These are phyloP conservation scores for Paraescarpia echinospica DNA, from an alignment of 1,140 invertebrate species.

Conservation along the genomic window DNA sequence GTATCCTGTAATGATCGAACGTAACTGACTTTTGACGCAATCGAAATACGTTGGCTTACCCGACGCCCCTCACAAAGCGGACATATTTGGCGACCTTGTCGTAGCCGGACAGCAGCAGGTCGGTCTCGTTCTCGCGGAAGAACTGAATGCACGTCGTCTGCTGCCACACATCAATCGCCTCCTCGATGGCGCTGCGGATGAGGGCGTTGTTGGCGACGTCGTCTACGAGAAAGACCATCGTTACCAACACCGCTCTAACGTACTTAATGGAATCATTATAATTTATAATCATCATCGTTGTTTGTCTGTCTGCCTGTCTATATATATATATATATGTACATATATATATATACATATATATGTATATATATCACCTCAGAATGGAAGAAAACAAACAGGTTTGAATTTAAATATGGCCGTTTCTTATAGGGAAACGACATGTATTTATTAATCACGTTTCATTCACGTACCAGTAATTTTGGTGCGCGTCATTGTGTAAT, in stretches of 20 bases:
- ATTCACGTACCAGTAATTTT: no score
- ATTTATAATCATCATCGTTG: not conserved
- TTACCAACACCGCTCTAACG: not conserved
- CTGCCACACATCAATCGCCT: not conserved
- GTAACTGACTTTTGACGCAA: not conserved
- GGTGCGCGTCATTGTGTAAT: no score
- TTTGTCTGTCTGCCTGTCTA: not conserved
- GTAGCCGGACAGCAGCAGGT: not conserved
- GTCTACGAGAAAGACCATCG: not conserved
- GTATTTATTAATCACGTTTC: no score
- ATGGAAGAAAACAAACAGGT: no score
- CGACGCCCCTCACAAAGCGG: not conserved
- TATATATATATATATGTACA: not conserved
- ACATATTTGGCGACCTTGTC: not conserved
- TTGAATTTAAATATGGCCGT: no score
- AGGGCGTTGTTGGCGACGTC: not conserved
- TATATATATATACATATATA: no score
- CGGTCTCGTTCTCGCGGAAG: constrained; percentile 9
- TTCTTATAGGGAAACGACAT: no score
- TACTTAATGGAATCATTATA: not conserved
- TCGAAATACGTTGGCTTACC: not conserved
- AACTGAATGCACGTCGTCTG: constrained; percentile 6
- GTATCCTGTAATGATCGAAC: not conserved
- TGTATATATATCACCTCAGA: no score
- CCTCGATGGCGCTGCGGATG: not conserved